Evolutionary conservation across 2,797 vertebrate genomes (phyloP).

Genomic region (Etheostoma nigrum): DNA sequence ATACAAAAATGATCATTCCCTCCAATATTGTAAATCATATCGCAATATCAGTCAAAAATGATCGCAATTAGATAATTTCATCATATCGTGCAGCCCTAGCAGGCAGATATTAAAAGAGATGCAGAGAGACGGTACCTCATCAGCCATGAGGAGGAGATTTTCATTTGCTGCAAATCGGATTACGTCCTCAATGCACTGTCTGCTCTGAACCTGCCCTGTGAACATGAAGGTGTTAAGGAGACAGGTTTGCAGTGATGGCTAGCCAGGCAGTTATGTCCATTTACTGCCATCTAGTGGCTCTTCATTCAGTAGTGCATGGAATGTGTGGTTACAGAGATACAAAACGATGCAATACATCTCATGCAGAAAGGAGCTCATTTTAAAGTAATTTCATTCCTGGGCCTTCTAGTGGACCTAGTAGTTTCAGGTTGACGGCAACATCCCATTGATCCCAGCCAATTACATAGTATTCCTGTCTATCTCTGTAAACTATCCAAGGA

Average conservation of each 20-base stretch:
- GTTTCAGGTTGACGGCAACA: neutral
- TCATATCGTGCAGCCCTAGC: neutral
- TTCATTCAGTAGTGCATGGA: neutral
- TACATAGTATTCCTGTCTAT: neutral
- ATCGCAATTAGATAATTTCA: no score
- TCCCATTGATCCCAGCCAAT: neutral
- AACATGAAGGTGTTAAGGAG: constrained; percentile 20
- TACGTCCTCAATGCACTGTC: constrained; percentile 91
- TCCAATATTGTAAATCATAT: no score
- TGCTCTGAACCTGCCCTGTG: constrained; percentile 94
- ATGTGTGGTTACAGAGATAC: neutral
- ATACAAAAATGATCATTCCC: no score
- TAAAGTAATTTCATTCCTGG: neutral
- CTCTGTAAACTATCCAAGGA: neutral
- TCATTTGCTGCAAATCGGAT: constrained; percentile 93
- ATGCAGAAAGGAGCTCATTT: neutral
- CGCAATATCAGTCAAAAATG: no score
- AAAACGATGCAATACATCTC: neutral
- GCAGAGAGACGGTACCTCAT: constrained; percentile 85
- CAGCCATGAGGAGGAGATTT: constrained; percentile 92
- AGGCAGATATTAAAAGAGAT: neutral
- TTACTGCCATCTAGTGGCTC: constrained; percentile 75
- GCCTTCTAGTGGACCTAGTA: neutral
- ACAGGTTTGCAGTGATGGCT: neutral
- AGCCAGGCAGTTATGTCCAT: neutral